Evolutionary conservation across 1,140 invertebrate species (phyloP).

Genomic region (Drosophila ercepeae): DNA sequence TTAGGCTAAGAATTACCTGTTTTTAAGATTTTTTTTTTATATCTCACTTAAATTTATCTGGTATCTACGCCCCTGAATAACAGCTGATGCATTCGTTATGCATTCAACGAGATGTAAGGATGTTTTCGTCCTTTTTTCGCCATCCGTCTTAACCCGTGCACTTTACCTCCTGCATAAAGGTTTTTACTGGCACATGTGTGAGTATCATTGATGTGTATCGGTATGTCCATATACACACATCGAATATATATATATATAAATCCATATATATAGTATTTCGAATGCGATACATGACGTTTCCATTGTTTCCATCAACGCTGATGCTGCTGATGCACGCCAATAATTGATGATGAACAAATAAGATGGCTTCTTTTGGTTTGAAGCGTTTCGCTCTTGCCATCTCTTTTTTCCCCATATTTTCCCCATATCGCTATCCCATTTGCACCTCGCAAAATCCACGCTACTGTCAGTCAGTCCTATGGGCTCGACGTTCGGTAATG

Average conservation of each 20-base stretch:
- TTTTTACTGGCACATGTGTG: slow-evolving; percentile 16
- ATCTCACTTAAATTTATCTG: background rate
- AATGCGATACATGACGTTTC: slow-evolving; percentile 67
- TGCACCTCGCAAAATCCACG: slow-evolving; percentile 22
- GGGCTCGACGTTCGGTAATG: slow-evolving; percentile 67
- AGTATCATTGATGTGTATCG: background rate
- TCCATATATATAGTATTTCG: slow-evolving; percentile 23
- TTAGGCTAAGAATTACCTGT: too few species aligned
- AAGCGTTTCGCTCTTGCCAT: slow-evolving; percentile 30
- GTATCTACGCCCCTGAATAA: background rate
- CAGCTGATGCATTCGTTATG: slow-evolving; percentile 19
- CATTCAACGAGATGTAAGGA: background rate
- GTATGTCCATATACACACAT: slow-evolving; percentile 19
- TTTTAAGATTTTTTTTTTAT: background rate
- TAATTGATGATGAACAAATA: slow-evolving; percentile 82
- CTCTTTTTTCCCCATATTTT: background rate
- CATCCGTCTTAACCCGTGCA: slow-evolving; percentile 19
- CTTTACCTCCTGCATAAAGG: slow-evolving; percentile 23
- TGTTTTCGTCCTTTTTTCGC: background rate
- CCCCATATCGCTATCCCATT: background rate
- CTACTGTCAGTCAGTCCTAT: slow-evolving; percentile 28
- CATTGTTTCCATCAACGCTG: slow-evolving; percentile 74
- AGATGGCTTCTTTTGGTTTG: slow-evolving; percentile 76
- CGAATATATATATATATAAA: background rate
- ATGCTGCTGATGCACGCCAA: slow-evolving; percentile 68